These are phyloP conservation scores for Oasisia sp. DNA, from an alignment of 2,888 invertebrate genomes.

Conservation along the genomic window DNA sequence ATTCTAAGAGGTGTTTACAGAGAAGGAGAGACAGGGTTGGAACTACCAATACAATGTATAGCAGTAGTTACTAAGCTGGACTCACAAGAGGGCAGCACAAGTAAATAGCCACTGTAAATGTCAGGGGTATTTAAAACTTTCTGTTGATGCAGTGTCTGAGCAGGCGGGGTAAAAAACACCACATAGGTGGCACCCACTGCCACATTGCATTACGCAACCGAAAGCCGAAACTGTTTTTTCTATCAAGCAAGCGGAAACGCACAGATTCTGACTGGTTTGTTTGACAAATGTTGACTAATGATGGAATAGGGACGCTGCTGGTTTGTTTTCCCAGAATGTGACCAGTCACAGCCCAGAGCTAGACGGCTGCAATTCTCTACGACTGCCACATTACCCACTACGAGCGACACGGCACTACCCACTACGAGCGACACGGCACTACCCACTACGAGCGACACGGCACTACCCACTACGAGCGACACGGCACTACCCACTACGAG, in stretches of 20 bases:
- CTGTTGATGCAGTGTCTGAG: neutral
- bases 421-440: neutral
- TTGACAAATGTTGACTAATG: conserved; percentile 11
- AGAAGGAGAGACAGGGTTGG: neutral
- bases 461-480: neutral
- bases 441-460: neutral
- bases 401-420: neutral
- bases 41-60: neutral
- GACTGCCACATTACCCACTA: neutral
- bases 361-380: neutral
- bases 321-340: neutral
- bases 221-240: neutral
- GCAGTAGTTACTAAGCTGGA: neutral
- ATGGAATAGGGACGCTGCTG: neutral
- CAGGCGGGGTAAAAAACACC: neutral
- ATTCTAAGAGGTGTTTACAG: no score
- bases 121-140: neutral
- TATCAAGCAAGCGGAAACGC: neutral
- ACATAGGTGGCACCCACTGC: neutral
- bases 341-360: neutral
- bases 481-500: neutral
- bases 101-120: neutral
- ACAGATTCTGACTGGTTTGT: neutral
- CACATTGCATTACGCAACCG: neutral
- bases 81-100: conserved; percentile 17